Percentiles rank a stretch among this genome's conserved stretches.
Conservation (phyloP, 2,888 invertebrate genomes). For the Drosophila neutralis region DNA sequence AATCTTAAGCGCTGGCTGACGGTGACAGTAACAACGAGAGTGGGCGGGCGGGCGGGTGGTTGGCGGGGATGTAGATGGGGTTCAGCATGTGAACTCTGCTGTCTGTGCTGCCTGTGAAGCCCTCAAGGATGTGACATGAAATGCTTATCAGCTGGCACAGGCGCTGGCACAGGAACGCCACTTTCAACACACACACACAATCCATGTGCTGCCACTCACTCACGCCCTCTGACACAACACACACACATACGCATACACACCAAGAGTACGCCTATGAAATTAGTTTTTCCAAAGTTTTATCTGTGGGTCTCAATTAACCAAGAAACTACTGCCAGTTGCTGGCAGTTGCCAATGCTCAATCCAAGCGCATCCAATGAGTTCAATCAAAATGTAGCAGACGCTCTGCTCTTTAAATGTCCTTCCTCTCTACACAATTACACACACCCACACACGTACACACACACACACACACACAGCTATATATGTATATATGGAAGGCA, state of each 20-base stretch:
- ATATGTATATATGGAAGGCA: background rate
- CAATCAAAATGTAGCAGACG: constrained; percentile 69
- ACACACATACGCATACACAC: constrained; percentile 5
- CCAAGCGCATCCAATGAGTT: constrained; percentile 63
- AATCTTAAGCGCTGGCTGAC: constrained; percentile 82
- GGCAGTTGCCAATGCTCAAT: constrained; percentile 35
- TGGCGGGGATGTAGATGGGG: constrained; percentile 10
- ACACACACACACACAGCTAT: constrained; percentile 36
- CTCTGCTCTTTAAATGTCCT: constrained; percentile 67
- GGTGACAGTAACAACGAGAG: constrained; percentile 73
- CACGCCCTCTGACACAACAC: constrained; percentile 13
- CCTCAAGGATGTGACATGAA: constrained; percentile 83
- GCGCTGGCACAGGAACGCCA: constrained; percentile 42
- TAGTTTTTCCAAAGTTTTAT: constrained; percentile 77
- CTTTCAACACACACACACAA: constrained; percentile 41
- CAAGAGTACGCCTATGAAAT: constrained; percentile 67
- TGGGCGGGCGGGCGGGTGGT: background rate
- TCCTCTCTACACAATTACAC: background rate
- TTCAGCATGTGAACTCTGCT: constrained; percentile 64
- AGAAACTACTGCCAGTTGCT: constrained; percentile 39
- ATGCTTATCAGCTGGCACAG: constrained; percentile 79
- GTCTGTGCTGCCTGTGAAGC: constrained; percentile 55
- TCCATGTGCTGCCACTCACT: constrained; percentile 14
- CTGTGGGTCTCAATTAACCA: constrained; percentile 74
- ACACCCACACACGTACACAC: constrained; percentile 35